Evolutionary conservation across 2,888 invertebrate genomes (phyloP), one percentile per base, ranked within the genome.

Genomic region (Agrochola litura): DNA sequence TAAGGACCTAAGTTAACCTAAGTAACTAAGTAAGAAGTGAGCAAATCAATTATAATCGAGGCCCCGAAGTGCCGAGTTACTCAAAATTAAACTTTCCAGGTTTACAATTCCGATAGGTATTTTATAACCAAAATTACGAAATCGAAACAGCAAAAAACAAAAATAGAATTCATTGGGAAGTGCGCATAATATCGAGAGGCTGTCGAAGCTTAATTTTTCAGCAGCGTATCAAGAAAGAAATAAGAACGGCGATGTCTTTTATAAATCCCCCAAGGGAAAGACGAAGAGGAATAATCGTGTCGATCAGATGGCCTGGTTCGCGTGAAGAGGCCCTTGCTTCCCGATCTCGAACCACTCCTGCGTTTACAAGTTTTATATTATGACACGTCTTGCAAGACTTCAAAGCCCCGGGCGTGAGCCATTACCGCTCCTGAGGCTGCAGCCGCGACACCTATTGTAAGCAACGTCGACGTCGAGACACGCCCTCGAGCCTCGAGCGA

Each of bases 261-360:
- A 81, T 84, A 84, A 86, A 84, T 76, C 71, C 76, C 83, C 73
- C 72, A 58, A 84, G 83, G 83, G 83, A 70, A 74, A 70, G 71
- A 72, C 74, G 82, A 81, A 83, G 83, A 82, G 81, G 74, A 87
- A 86, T 90, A 89, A 89, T 90, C 87, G 89, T 86, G 89, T 89
- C 89, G 90, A 93, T 93, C 91, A 89, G 92, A 92, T 92, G 93
- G 88, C 94, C 94, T 91, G 92, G 91, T 93, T 94, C 88, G 76
- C 79, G 83, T 80, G 80, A 81, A 94, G 93, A 87, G 93, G 89
- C 90, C 65, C 92, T 93, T 88, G 87, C 89, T 88, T 82, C 83
- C 72, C 74, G 87, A 87, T 88, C 91, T 89, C 87, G 87, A 85
- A 92, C 86, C 90, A 86, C 93, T 93, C 89, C 81, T 86, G 73